These are phyloP conservation scores for Drosophila kikkawai DNA, from an alignment of 1,140 invertebrate genomes.

Conservation along the genomic window DNA sequence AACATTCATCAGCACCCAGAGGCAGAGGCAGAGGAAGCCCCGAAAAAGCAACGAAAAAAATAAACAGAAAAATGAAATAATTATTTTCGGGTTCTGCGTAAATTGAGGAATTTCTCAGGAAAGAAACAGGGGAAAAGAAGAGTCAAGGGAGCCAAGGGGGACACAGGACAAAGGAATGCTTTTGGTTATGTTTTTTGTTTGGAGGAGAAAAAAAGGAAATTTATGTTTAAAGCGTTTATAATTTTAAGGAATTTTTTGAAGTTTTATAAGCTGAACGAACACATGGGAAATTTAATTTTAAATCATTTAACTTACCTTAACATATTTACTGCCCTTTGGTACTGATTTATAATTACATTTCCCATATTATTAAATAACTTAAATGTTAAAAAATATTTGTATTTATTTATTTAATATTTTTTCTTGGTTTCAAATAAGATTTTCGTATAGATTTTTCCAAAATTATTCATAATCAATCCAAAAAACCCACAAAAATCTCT, in stretches of 20 bases:
- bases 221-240: background rate
- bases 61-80: constrained; percentile 48
- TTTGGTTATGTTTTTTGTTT: constrained; percentile 2
- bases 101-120: constrained; percentile 40
- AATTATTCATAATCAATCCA: background rate
- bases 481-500: background rate
- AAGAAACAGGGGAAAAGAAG: background rate
- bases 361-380: too few relatives aligned
- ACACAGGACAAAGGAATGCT: background rate
- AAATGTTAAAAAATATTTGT: too few relatives aligned
- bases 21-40: constrained; percentile 17
- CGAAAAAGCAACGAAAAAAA: constrained; percentile 52
- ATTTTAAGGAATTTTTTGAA: constrained; percentile 2
- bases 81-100: constrained; percentile 43
- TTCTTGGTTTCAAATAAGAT: too few relatives aligned
- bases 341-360: background rate
- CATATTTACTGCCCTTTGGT: background rate
- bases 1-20: constrained; percentile 61
- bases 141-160: background rate
- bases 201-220: background rate
- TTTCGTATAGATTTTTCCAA: too few relatives aligned
- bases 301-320: background rate
- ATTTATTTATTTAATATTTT: too few relatives aligned
- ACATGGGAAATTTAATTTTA: background rate
- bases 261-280: background rate